A percentile compares a stretch with the other conserved stretches of the same genome.
These are phyloP conservation scores for Cryptomyrus ogoouensis DNA, from an alignment of 2,113 vertebrate genomes.

Conservation along the genomic window DNA sequence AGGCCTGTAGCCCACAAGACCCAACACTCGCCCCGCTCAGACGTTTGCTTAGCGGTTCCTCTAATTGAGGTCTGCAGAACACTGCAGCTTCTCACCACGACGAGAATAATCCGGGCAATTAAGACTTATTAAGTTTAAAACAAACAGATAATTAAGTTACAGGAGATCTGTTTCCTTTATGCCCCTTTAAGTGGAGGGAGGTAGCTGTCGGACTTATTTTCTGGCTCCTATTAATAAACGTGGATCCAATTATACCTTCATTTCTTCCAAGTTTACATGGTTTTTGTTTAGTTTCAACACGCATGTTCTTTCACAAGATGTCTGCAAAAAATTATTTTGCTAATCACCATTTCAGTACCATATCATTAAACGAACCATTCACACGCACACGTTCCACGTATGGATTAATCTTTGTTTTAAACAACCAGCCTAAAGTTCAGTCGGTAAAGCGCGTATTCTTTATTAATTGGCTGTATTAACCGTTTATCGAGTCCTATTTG, in stretches of 20 bases:
- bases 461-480: not conserved
- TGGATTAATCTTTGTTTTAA: not conserved
- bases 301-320: conserved; percentile 32
- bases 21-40: not conserved
- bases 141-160: conserved; percentile 41
- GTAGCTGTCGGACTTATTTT: conserved; percentile 31
- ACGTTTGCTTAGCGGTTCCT: not conserved
- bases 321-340: conserved; percentile 36
- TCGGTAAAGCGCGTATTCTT: not conserved
- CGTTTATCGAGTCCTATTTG: not conserved
- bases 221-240: conserved; percentile 41
- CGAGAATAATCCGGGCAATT: conserved; percentile 19
- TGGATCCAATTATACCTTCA: conserved; percentile 38
- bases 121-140: conserved; percentile 41
- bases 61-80: conserved; percentile 8
- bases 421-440: not conserved
- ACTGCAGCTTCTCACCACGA: not conserved
- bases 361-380: not conserved
- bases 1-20: not conserved
- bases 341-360: conserved; percentile 22
- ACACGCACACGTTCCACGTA: not conserved
- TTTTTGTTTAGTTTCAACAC: conserved; percentile 17
- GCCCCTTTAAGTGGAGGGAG: conserved; percentile 20
- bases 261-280: conserved; percentile 16
- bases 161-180: conserved; percentile 35